Evolutionary conservation across 2,888 invertebrate genomes (phyloP).

Genomic region (Aplocera efformata): DNA sequence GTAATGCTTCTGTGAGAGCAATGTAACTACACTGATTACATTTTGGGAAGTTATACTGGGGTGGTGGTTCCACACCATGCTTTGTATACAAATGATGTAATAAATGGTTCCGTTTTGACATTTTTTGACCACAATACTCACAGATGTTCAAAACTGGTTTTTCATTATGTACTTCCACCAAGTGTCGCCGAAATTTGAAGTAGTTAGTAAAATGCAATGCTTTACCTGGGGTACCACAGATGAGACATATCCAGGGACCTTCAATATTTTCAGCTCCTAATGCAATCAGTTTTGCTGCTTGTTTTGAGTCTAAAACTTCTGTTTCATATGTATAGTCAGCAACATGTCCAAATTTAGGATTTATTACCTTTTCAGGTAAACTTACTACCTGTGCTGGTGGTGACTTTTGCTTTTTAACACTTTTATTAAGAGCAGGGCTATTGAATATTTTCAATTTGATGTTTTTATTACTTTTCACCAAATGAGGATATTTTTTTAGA

Average conservation of each 20-base stretch:
- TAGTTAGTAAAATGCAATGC: conserved; percentile 88
- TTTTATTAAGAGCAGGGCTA: conserved; percentile 54
- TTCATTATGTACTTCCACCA: conserved; percentile 89
- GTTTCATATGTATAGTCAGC: conserved; percentile 61
- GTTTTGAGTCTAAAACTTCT: conserved; percentile 81
- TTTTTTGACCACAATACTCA: conserved; percentile 91
- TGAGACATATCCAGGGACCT: conserved; percentile 90
- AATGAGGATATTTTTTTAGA: conserved; percentile 92
- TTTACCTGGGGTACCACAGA: conserved; percentile 85
- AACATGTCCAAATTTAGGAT: conserved; percentile 41
- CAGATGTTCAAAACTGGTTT: conserved; percentile 88
- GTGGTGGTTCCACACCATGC: conserved; percentile 87
- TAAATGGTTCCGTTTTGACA: conserved; percentile 85
- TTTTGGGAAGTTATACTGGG: conserved; percentile 87
- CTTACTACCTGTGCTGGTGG: conserved; percentile 24
- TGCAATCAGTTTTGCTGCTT: conserved; percentile 81
- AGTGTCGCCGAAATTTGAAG: conserved; percentile 89
- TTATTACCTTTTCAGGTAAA: conserved; percentile 38
- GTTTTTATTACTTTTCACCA: conserved; percentile 92
- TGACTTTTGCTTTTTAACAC: conserved; percentile 35
- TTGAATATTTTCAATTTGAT: conserved; percentile 92
- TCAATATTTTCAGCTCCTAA: conserved; percentile 82
- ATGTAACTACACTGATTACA: conserved; percentile 88
- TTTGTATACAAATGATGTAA: conserved; percentile 90
- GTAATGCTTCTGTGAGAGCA: conserved; percentile 85